Evolutionary conservation across 1,140 invertebrate genomes (phyloP).

Genomic region (Coelopa frigida): DNA sequence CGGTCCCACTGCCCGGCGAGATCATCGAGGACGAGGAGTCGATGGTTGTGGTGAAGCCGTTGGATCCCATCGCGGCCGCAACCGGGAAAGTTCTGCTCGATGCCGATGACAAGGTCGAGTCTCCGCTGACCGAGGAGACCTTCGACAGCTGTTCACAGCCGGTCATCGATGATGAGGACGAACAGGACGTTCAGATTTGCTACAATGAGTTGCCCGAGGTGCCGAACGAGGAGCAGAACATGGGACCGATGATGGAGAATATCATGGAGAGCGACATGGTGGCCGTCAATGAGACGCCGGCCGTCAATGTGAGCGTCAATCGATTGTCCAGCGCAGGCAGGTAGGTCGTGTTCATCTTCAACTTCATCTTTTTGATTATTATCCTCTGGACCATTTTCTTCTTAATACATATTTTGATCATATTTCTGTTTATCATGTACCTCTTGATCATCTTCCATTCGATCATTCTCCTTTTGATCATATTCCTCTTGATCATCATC

Average conservation of each 20-base stretch:
- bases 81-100: slow-evolving; percentile 15
- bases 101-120: slow-evolving; percentile 6
- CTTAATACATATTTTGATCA: too few relatives aligned
- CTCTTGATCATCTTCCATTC: too few relatives aligned
- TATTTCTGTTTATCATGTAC: too few relatives aligned
- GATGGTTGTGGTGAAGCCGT: slow-evolving; percentile 18
- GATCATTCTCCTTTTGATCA: too few relatives aligned
- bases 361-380: not conserved
- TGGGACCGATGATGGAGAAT: slow-evolving; percentile 20
- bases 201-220: slow-evolving; percentile 38
- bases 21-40: slow-evolving; percentile 19
- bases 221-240: slow-evolving; percentile 36
- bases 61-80: slow-evolving; percentile 16
- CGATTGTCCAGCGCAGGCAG: slow-evolving; percentile 27
- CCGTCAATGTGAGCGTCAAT: slow-evolving; percentile 9
- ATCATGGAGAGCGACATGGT: slow-evolving; percentile 28
- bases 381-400: not conserved
- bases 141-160: slow-evolving; percentile 17
- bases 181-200: slow-evolving; percentile 40
- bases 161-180: slow-evolving; percentile 29
- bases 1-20: slow-evolving; percentile 24
- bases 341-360: slow-evolving; percentile 1
- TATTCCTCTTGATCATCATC: too few relatives aligned
- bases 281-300: slow-evolving; percentile 18
- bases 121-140: slow-evolving; percentile 4